These are phyloP conservation scores for Hanleya hanleyi DNA, from an alignment of 2,888 invertebrate species.

Conservation along the genomic window DNA sequence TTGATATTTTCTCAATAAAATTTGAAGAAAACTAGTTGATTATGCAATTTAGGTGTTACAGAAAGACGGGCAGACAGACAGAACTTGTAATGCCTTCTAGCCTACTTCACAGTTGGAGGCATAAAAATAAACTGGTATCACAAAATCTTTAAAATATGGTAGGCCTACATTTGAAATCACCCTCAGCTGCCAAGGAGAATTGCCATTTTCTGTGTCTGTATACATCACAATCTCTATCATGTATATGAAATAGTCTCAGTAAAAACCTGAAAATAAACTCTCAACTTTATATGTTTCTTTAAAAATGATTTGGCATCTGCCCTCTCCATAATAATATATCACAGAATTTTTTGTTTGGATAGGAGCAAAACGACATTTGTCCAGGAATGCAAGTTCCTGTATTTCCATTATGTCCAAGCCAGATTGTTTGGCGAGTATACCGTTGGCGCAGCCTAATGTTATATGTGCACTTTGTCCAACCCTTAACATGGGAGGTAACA, in stretches of 20 bases:
- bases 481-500: background rate
- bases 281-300: constrained; percentile 18
- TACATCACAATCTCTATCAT: background rate
- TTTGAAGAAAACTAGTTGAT: too few relatives aligned
- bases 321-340: constrained; percentile 16
- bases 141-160: too few relatives aligned
- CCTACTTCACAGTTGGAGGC: too few relatives aligned
- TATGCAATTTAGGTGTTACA: too few relatives aligned
- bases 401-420: background rate
- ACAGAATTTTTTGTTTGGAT: background rate
- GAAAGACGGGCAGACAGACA: too few relatives aligned
- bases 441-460: constrained; percentile 10
- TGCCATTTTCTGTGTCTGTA: background rate
- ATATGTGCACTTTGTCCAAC: constrained; percentile 5
- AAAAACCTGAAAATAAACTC: constrained; percentile 37
- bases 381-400: background rate
- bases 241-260: background rate
- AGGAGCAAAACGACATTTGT: background rate
- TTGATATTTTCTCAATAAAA: too few relatives aligned
- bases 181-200: too few relatives aligned
- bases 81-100: too few relatives aligned
- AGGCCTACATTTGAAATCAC: too few relatives aligned
- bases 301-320: constrained; percentile 26
- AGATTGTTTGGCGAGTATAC: background rate
- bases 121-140: too few relatives aligned